A percentile compares a stretch with the other conserved stretches of the same genome.
Evolutionary conservation across 1,140 invertebrate genomes (phyloP).

Genomic region (Pinna nobilis): DNA sequence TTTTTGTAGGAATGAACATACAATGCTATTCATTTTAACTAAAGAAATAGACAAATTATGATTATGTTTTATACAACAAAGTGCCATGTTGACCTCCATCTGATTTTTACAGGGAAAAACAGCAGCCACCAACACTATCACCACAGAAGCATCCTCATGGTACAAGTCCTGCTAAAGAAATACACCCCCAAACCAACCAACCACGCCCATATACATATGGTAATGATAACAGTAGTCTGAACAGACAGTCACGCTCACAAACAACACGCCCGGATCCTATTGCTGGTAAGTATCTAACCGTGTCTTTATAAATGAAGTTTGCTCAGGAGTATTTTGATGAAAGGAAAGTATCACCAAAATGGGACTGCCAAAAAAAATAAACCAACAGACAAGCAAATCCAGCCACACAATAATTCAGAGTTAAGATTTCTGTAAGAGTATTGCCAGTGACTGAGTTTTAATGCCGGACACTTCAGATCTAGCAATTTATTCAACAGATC

Average conservation of each 20-base stretch:
- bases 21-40: not conserved
- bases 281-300: constrained; percentile 53
- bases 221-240: constrained; percentile 70
- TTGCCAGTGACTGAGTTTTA: too few relatives aligned
- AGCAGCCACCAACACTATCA: constrained; percentile 59
- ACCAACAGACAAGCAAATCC: too few relatives aligned
- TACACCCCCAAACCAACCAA: constrained; percentile 63
- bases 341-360: too few relatives aligned
- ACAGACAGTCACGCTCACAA: constrained; percentile 67
- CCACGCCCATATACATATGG: constrained; percentile 60
- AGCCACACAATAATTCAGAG: too few relatives aligned
- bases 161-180: constrained; percentile 32
- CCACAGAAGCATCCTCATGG: constrained; percentile 69
- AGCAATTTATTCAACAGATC: too few relatives aligned
- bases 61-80: not conserved
- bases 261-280: constrained; percentile 65
- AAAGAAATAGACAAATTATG: too few relatives aligned
- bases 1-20: not conserved
- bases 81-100: not conserved
- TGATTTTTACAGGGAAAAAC: constrained; percentile 65
- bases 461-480: too few relatives aligned
- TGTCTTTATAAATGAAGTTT: too few relatives aligned
- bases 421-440: too few relatives aligned
- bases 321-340: too few relatives aligned
- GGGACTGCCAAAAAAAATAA: too few relatives aligned